Percentiles rank a stretch among this genome's conserved stretches.
These are phyloP conservation scores for Prinia subflava DNA, from an alignment of 2,113 vertebrate species.

Conservation along the genomic window DNA sequence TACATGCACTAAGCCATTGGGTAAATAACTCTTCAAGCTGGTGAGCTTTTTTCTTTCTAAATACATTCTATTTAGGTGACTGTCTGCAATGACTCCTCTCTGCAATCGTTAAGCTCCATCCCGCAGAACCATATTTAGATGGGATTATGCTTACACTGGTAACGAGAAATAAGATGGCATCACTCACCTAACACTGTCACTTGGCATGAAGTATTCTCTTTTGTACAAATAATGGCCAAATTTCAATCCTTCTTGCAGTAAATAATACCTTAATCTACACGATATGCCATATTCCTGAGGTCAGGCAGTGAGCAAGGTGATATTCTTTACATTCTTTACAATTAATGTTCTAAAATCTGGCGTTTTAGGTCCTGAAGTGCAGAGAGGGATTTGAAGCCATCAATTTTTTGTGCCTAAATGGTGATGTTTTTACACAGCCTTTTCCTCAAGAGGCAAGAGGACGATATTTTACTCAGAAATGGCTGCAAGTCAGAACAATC, in stretches of 20 bases:
- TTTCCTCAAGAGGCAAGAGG: not conserved
- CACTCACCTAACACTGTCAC: not conserved
- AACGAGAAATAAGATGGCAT: constrained; percentile 1
- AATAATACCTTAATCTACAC: not conserved
- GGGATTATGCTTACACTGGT: not conserved
- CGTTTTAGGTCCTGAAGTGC: not conserved
- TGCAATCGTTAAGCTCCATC: constrained; percentile 1
- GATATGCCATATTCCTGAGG: not conserved
- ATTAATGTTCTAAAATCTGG: constrained; percentile 12
- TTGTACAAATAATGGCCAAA: not conserved
- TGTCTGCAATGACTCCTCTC: not conserved
- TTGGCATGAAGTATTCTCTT: not conserved
- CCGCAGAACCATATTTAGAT: not conserved
- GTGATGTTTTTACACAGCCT: not conserved
- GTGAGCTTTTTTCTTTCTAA: not conserved
- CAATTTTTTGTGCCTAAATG: not conserved
- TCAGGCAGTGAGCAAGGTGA: not conserved
- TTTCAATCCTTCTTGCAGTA: not conserved
- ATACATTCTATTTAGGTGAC: constrained; percentile 16
- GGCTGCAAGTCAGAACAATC: not conserved
- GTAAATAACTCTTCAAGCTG: not conserved
- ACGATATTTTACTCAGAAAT: not conserved
- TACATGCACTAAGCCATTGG: not conserved
- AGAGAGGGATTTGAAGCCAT: not conserved
- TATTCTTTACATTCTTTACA: not conserved